Evolutionary conservation across 2,113 vertebrate genomes (phyloP).

Genomic region (Atrichornis clamosus): DNA sequence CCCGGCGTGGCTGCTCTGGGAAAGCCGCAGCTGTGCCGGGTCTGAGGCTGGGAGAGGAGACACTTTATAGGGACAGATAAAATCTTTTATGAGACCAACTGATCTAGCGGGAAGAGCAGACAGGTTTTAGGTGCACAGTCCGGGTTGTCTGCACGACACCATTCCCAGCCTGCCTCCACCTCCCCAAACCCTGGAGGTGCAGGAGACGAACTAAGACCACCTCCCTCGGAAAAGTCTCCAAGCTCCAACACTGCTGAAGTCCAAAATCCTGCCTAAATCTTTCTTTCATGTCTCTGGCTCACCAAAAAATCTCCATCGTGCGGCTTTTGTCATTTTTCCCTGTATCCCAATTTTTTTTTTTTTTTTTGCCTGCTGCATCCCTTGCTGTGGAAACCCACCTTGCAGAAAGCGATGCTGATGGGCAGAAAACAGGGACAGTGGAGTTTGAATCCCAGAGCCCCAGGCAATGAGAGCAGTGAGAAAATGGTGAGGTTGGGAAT

Average conservation of each 20-base stretch:
- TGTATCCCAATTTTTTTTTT: fast-evolving
- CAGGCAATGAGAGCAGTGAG: neutral
- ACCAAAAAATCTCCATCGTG: fast-evolving
- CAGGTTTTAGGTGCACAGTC: neutral
- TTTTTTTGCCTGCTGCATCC: neutral
- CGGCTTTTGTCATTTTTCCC: neutral
- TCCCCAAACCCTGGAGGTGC: neutral
- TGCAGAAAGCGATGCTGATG: fast-evolving
- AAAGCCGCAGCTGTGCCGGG: neutral
- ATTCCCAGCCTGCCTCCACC: neutral
- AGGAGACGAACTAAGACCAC: neutral
- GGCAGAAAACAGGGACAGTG: neutral
- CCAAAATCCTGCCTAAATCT: neutral
- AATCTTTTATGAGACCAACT: slow-evolving; percentile 30
- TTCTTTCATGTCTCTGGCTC: neutral
- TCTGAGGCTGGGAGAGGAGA: neutral
- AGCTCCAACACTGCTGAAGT: neutral
- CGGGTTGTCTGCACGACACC: neutral
- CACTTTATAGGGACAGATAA: slow-evolving; percentile 31
- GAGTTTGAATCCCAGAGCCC: fast-evolving
- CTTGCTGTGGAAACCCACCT: neutral
- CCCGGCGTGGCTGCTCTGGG: neutral
- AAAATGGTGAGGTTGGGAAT: neutral
- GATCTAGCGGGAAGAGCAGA: neutral
- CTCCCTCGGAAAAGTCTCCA: neutral